phyloP scores from a whole-genome alignment of 2,113 vertebrate genomes.

The Micronycteris hirsuta region DNA sequence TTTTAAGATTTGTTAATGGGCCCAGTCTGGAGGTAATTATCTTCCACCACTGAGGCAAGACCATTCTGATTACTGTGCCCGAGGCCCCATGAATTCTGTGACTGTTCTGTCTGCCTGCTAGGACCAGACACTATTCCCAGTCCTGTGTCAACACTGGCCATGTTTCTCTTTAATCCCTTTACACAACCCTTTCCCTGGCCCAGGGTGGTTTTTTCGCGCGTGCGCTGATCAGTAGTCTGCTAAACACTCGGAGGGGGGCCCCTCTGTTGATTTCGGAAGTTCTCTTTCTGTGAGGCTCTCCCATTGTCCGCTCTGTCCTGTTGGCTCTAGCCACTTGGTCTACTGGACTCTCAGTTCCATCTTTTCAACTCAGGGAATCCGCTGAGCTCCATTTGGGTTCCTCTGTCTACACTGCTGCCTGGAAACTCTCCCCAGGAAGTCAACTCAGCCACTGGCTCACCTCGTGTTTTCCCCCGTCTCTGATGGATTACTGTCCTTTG shows the following conservation, averaged over 20 bases:
- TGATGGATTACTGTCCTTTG: background rate
- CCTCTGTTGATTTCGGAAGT: background rate
- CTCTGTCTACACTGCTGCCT: background rate
- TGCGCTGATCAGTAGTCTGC: background rate
- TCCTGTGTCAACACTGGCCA: background rate
- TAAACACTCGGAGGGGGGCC: background rate
- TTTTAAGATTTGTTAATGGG: background rate
- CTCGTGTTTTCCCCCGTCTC: background rate
- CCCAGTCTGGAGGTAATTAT: background rate
- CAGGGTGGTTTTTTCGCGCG: background rate
- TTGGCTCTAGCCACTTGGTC: background rate
- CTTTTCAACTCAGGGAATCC: background rate
- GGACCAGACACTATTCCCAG: background rate
- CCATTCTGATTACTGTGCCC: background rate
- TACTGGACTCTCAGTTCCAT: background rate
- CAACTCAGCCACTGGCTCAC: background rate
- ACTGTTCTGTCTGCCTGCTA: background rate
- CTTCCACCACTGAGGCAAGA: background rate
- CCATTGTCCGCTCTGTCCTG: background rate
- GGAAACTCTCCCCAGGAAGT: background rate
- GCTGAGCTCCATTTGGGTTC: background rate
- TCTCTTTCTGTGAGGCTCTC: background rate
- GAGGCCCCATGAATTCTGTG: background rate
- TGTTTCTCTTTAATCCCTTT: background rate
- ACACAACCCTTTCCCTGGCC: background rate